Base-by-base conservation (phyloP, 1,140 invertebrate species). In the Vanessa atalanta region DNA sequence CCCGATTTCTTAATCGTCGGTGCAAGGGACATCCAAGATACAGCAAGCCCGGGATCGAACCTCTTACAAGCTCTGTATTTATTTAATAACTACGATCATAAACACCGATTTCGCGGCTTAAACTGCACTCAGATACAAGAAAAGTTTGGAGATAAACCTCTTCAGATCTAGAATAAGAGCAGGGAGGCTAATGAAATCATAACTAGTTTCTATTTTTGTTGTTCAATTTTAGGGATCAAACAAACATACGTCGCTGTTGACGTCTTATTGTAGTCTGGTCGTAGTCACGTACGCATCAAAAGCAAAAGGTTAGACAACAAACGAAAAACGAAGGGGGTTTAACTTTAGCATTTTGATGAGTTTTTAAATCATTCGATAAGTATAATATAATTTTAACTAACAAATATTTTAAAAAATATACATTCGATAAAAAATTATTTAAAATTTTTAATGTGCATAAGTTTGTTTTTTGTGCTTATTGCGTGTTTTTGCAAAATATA, bases 21-120 rank as follows among this genome's bases (percentile, higher is more conserved):
- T 0, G 90, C 89, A 1, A 87, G 76, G 15, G 88, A 92, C 43
- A 15, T 92, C 2, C 31, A 60, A 2, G 13, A n/a, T 1, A 83
- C 83, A 2, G 76, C 77, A 0, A 91, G 89, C 67, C 89, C 88
- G 13, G 89, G 89, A 2, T 82, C 84, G 0, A 88, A 86, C 23
- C 65, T 91, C 0, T 80, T 89, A 68, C 82, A 83, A 7, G 84
- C 80, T 0, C 76, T 91, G 23, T 70, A 69, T 20, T 31, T 80
- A 50, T 87, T 79, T 76, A 57, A 75, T 0, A 83, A 88, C 65
- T 91, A 80, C 67, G 88, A 85, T 23, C 82, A 86, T 50, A 50
- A 81, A 47, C 67, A 80, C 16, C 63, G 80, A 4, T 90, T 81
- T 47, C 31, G 5, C 8, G 65, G 73, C 16, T 77, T 79, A 31